phyloP scores from a whole-genome alignment of 2,888 invertebrate species.

The Urechis unicinctus region DNA sequence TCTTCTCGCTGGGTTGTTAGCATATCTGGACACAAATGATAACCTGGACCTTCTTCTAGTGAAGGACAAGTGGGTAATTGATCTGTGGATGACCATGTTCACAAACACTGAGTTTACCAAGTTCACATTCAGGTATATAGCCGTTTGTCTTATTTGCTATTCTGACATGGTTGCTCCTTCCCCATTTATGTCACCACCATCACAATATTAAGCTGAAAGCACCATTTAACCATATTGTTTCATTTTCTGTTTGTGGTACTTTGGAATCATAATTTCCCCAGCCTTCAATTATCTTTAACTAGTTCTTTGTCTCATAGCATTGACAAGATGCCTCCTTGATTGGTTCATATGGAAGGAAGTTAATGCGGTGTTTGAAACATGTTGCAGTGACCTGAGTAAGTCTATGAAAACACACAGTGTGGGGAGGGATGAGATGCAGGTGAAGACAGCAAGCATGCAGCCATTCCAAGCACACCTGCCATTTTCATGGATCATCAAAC shows the following conservation, averaged over 20 bases:
- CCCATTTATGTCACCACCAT: no score
- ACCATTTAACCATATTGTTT: no score
- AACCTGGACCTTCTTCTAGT: slow-evolving; percentile 31
- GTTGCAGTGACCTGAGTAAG: no score
- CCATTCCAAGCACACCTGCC: slow-evolving; percentile 25
- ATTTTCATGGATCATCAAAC: slow-evolving; percentile 34
- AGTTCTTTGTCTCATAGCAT: no score
- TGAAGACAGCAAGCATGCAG: slow-evolving; percentile 25
- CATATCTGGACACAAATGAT: slow-evolving; percentile 34
- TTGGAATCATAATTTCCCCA: no score
- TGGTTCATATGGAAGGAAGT: no score
- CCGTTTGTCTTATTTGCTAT: background rate
- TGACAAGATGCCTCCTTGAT: no score
- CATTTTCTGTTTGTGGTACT: no score
- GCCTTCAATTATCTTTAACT: no score
- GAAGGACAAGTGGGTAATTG: slow-evolving; percentile 22
- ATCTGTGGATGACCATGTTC: slow-evolving; percentile 31
- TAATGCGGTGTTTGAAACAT: no score
- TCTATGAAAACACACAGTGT: slow-evolving; percentile 5
- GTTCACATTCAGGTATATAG: slow-evolving; percentile 6
- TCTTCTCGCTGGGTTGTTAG: slow-evolving; percentile 35
- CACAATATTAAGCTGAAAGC: no score
- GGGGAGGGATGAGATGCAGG: slow-evolving; percentile 29
- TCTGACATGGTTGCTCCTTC: no score
- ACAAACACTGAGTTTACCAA: slow-evolving; percentile 4